A percentile compares a stretch with the other conserved stretches of the same genome.
These are phyloP conservation scores for Onychostoma macrolepis DNA, from an alignment of 2,113 vertebrate species.

Conservation along the genomic window DNA sequence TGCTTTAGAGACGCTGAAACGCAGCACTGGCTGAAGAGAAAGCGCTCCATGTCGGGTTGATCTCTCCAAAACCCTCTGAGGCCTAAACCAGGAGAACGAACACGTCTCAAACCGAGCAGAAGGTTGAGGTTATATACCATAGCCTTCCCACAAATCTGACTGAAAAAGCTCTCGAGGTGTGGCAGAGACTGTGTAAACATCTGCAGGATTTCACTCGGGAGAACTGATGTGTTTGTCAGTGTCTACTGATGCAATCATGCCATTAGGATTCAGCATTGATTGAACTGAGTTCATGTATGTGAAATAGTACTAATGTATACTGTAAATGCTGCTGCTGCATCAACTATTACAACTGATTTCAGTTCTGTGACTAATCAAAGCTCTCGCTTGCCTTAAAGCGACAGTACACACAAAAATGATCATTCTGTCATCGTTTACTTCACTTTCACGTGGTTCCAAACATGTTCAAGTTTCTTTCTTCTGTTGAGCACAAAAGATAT, in stretches of 20 bases:
- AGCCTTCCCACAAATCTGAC: not conserved
- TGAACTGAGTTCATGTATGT: not conserved
- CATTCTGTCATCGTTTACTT: not conserved
- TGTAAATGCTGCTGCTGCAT: slow-evolving; percentile 24
- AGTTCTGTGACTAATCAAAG: slow-evolving; percentile 1
- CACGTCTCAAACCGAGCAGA: slow-evolving; percentile 1
- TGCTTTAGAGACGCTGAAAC: not conserved
- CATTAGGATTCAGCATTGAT: not conserved
- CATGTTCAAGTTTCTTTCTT: not conserved
- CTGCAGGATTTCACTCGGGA: not conserved
- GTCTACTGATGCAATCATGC: not conserved
- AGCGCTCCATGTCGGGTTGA: not conserved
- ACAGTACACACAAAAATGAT: not conserved
- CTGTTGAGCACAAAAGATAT: not conserved
- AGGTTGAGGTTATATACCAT: not conserved
- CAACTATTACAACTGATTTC: not conserved
- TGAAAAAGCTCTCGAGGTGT: not conserved
- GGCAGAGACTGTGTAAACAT: not conserved
- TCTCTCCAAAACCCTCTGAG: not conserved
- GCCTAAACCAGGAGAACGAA: not conserved
- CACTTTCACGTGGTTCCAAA: not conserved
- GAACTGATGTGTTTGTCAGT: not conserved
- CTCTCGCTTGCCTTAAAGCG: not conserved
- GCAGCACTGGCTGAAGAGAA: not conserved
- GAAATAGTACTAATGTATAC: slow-evolving; percentile 13